A percentile compares a stretch with the other conserved stretches of the same genome.
phyloP scores from a whole-genome alignment of 1,140 invertebrate genomes.

The Pseudomyrmex pallidus region DNA sequence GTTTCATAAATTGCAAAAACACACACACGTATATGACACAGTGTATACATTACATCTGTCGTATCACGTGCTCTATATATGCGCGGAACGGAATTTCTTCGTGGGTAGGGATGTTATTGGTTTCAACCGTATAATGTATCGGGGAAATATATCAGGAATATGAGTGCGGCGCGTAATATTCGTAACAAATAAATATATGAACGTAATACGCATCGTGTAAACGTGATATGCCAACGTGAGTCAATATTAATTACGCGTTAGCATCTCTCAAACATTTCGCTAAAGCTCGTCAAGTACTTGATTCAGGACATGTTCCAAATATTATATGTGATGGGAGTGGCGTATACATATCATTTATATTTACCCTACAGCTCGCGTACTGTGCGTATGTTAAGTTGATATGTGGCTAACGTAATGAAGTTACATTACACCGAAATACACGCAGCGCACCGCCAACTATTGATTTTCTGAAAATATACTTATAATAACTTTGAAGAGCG shows the following conservation, averaged over 20 bases:
- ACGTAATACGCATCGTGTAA: constrained; percentile 22
- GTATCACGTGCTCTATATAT: neutral
- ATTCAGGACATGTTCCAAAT: constrained; percentile 23
- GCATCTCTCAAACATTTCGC: constrained; percentile 43
- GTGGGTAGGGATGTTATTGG: neutral
- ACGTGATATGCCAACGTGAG: constrained; percentile 24
- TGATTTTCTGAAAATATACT: constrained; percentile 47
- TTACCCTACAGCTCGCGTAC: constrained; percentile 29
- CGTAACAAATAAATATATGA: constrained; percentile 14
- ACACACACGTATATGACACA: no score
- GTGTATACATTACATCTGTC: neutral
- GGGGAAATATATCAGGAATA: constrained; percentile 9
- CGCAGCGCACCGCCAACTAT: neutral
- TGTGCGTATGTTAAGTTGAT: constrained; percentile 34
- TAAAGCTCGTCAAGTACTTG: constrained; percentile 29
- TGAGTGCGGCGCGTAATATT: neutral
- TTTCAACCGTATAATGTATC: neutral
- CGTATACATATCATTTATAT: constrained; percentile 15
- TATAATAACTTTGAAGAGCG: constrained; percentile 17
- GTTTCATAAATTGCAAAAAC: neutral
- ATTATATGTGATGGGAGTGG: neutral
- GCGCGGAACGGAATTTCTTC: neutral
- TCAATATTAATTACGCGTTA: constrained; percentile 56
- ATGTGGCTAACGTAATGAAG: constrained; percentile 23
- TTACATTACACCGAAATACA: constrained; percentile 11